phyloP scores from a whole-genome alignment of 2,888 invertebrate species.

The Pristionchus japonicus region DNA sequence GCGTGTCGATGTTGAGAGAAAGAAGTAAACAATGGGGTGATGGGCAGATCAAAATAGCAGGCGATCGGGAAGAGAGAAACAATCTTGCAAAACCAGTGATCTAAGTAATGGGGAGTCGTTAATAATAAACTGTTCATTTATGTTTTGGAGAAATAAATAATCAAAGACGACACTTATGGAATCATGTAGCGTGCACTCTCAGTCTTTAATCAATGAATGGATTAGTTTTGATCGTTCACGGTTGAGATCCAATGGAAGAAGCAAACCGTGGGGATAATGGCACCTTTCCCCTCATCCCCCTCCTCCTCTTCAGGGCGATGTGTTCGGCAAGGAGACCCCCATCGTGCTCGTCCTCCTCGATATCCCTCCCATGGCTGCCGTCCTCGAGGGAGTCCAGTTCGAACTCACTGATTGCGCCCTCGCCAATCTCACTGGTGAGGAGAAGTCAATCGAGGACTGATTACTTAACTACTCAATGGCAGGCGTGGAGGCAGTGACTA shows the following conservation, averaged over 20 bases:
- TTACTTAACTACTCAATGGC: neutral
- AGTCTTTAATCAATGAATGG: too few relatives aligned
- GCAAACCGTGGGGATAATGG: too few relatives aligned
- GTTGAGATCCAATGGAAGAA: too few relatives aligned
- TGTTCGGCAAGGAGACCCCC: conserved; percentile 77
- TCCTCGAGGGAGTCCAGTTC: conserved; percentile 98
- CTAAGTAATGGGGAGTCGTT: too few relatives aligned
- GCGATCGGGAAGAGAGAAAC: neutral
- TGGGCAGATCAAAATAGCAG: neutral
- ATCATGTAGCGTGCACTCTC: too few relatives aligned
- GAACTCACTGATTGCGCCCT: conserved; percentile 95
- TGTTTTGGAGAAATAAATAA: too few relatives aligned
- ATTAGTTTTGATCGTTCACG: too few relatives aligned
- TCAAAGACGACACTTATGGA: too few relatives aligned
- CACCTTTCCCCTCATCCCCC: too few relatives aligned
- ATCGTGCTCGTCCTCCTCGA: conserved; percentile 91
- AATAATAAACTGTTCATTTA: too few relatives aligned
- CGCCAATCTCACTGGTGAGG: conserved; percentile 84
- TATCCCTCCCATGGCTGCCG: conserved; percentile 94
- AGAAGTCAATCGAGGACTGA: neutral
- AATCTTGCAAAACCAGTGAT: neutral
- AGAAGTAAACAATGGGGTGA: neutral
- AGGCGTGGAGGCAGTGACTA: conserved; percentile 88
- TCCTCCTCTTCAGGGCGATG: conserved; percentile 51
- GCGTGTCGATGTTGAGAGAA: neutral